These are phyloP conservation scores for Trichechus manatus DNA, from an alignment of 2,113 vertebrate genomes.

Conservation along the genomic window DNA sequence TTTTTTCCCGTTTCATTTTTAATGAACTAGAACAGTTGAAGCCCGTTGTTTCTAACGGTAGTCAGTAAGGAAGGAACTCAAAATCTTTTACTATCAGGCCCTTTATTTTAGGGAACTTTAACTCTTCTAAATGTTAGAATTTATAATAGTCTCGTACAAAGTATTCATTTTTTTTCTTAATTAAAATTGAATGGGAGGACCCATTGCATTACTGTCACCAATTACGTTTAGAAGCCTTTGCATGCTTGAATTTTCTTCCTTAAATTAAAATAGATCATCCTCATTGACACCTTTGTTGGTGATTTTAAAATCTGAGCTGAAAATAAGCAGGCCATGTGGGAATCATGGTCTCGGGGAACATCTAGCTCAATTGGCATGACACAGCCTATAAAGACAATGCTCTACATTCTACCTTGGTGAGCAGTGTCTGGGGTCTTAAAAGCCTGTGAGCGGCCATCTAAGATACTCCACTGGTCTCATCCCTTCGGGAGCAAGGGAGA, in stretches of 20 bases:
- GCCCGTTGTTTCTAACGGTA: constrained; percentile 48
- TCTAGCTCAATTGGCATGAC: too few relatives aligned
- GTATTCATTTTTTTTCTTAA: neutral
- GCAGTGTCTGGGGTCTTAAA: too few relatives aligned
- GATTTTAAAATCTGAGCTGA: neutral
- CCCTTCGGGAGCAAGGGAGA: too few relatives aligned
- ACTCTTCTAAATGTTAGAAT: constrained; percentile 37
- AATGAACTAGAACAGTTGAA: constrained; percentile 58
- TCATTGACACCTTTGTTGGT: neutral
- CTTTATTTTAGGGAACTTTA: constrained; percentile 36
- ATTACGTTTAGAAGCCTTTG: neutral
- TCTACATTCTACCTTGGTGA: too few relatives aligned
- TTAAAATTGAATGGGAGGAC: neutral
- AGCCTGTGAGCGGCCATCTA: too few relatives aligned
- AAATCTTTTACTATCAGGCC: neutral
- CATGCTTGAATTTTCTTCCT: neutral
- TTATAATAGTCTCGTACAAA: neutral
- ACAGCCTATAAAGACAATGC: too few relatives aligned
- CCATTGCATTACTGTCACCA: neutral
- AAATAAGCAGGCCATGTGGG: neutral
- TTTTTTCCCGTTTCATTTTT: constrained; percentile 68
- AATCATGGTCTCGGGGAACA: too few relatives aligned
- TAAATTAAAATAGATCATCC: neutral
- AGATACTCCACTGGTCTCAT: too few relatives aligned
- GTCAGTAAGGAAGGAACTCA: neutral